Evolutionary conservation across 2,113 vertebrate genomes (phyloP), one percentile per base, ranked within the genome.

Genomic region (Tachysurus vachellii): DNA sequence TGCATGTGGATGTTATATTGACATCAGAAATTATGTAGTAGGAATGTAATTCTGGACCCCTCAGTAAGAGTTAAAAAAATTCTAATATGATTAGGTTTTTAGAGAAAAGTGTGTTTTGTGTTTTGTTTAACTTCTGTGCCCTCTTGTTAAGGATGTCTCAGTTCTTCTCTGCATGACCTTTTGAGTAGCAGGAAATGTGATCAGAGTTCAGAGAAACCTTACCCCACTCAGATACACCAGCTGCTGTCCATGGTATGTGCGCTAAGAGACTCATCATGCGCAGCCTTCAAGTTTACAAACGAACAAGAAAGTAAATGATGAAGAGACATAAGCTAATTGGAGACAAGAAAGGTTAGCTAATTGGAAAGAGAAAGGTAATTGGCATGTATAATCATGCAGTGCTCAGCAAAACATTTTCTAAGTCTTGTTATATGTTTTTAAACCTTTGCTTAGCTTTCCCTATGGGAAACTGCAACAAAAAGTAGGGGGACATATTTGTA

Each of bases 171-270:
- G 26, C 42, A 64, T 64, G 81, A 19, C 61, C 44, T 54, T 42
- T 64, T 62, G 59, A 50, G 26, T 66, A 23, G 13, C 13, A 66
- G 42, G 61, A 83, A 83, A 66, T 66, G 81, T 53, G 81, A 83
- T 83, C 62, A 21, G 61, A 28, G 8, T 12, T 28, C 26, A 68
- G 47, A 21, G 82, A 83, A 83, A 83, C 82, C 62, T 83, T 83
- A 83, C 62, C 47, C n/a, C 26, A 53, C 44, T 83, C 61, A 50
- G 61, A 28, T 66, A 66, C 8, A 1, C 44, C 61, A 66, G 61
- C 80, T 82, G 59, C 61, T 82, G 23, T 66, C 81, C 61, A 47
- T 50, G 26, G 81, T 28, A 66, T 66, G n/a, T 66, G 61, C 3
- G 16, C 61, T 66, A 13, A 83, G 80, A 62, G 61, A 26, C 81